Evolutionary conservation across 2,113 vertebrate genomes (phyloP), one percentile per base, ranked within the genome.

Genomic region (Sturnus vulgaris): DNA sequence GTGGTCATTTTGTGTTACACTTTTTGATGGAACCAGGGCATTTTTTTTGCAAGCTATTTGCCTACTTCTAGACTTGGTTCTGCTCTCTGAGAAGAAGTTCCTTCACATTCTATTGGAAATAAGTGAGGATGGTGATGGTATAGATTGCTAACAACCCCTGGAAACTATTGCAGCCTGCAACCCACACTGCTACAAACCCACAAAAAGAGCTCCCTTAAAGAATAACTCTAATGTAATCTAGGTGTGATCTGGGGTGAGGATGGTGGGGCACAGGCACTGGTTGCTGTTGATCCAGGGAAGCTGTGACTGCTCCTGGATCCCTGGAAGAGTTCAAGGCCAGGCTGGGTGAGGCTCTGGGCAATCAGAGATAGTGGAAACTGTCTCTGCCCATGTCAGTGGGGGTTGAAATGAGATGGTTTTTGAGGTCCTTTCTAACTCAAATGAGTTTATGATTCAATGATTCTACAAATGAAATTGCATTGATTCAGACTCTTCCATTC

Each of bases 291-390:
- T 39, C 22, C 33, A 46, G 13, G 25, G 13, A 0, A n/a, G 3
- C 9, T 66, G 37, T 39, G 60, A 1, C 23, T 75, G 11, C 7
- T 9, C 20, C 16, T 6, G 46, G 16, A 9, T n/a, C n/a, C 61
- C 17, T 68, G n/a, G 11, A 7, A 47, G 14, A 2, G 39, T 5
- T 1, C 61, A 40, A 31, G 16, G 28, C 24, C 47, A 9, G 61
- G 4, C 1, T 60, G n/a, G 61, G 40, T 0, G 0, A 21, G n/a
- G 4, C 8, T 47, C n/a, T 5, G n/a, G 47, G 35, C 6, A 47
- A 4, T 8, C 11, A 19, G 40, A 30, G 7, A 3, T 4, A 22
- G 53, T 12, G 25, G 7, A 31, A 61, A 4, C 0, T 55, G 47
- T 22, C 21, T 2, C 20, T 47, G 70, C 3, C 5, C 1, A 4